These are phyloP conservation scores for Laspeyria flexula DNA, from an alignment of 2,888 invertebrate species.

Conservation along the genomic window DNA sequence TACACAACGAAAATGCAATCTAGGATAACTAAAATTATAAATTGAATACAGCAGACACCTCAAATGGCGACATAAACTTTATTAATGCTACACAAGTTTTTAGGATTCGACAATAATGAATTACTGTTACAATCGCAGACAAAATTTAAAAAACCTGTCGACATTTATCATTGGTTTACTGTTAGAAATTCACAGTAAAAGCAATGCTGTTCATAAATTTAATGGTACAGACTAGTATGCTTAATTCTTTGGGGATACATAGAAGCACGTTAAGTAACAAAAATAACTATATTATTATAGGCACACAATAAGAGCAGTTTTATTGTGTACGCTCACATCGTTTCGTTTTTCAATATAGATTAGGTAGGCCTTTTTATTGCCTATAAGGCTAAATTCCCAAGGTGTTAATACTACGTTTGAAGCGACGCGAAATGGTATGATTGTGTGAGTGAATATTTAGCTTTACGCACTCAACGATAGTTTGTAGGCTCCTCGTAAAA, in stretches of 20 bases:
- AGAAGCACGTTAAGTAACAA: background rate
- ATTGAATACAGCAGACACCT: too few relatives aligned
- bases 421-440: conserved; percentile 9
- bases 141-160: too few relatives aligned
- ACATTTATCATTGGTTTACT: too few relatives aligned
- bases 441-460: conserved; percentile 24
- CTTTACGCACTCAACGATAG: conserved; percentile 16
- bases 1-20: too few relatives aligned
- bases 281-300: background rate
- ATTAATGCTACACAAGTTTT: too few relatives aligned
- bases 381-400: conserved; percentile 2
- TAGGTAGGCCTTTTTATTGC: conserved; percentile 4
- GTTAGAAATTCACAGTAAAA: too few relatives aligned
- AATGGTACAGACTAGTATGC: too few relatives aligned
- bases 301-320: background rate
- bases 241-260: background rate
- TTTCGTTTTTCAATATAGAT: background rate
- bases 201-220: too few relatives aligned
- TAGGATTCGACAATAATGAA: too few relatives aligned
- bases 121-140: too few relatives aligned
- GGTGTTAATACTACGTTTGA: background rate
- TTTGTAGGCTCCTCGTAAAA: conserved; percentile 21
- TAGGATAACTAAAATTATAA: too few relatives aligned
- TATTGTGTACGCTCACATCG: background rate
- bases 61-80: too few relatives aligned